phyloP scores from a whole-genome alignment of 2,797 vertebrate genomes.

The Remorina albescens region DNA sequence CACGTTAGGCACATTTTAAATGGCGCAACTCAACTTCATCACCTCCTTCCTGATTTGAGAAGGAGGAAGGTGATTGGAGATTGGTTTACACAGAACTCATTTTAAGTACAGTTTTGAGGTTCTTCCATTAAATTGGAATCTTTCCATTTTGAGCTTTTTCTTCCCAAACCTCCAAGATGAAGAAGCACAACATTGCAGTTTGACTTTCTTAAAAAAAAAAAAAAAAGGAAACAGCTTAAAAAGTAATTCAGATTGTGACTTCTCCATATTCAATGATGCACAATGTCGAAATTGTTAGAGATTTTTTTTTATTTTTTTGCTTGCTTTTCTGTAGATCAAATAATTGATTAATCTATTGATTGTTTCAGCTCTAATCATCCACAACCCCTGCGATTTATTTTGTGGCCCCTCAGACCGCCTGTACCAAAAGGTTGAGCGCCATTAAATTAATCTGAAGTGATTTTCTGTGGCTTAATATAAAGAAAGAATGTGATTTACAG shows the following conservation, averaged over 20 bases:
- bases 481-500: neutral
- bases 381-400: neutral
- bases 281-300: too few species aligned
- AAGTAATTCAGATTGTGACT: too few species aligned
- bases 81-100: too few species aligned
- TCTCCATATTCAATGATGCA: too few species aligned
- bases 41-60: slow-evolving; percentile 58
- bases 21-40: slow-evolving; percentile 68
- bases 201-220: too few species aligned
- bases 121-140: too few species aligned
- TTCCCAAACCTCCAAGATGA: too few species aligned
- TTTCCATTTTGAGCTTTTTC: too few species aligned
- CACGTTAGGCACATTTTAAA: slow-evolving; percentile 59
- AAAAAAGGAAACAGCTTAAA: too few species aligned
- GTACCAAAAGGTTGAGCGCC: neutral
- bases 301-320: too few species aligned
- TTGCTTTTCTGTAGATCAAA: neutral
- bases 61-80: neutral
- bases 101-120: too few species aligned
- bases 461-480: neutral
- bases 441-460: neutral
- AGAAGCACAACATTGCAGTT: too few species aligned
- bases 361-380: neutral
- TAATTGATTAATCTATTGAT: neutral
- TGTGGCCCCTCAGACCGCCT: neutral